Evolutionary conservation across 2,113 vertebrate genomes (phyloP).

Genomic region (Ardeotis arabs): DNA sequence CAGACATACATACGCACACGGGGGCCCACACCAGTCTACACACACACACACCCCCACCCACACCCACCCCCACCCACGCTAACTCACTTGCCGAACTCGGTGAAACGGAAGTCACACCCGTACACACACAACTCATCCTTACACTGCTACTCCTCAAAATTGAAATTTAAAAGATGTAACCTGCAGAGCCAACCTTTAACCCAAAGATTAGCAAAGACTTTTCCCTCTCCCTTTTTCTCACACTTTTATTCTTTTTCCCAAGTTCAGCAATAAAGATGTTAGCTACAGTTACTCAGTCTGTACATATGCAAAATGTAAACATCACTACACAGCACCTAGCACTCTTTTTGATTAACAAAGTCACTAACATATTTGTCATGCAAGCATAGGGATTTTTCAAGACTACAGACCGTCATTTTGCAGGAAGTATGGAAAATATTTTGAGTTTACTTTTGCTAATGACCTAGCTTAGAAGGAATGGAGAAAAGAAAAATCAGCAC

Average conservation of each 20-base stretch:
- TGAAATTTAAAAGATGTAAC: neutral
- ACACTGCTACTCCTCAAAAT: neutral
- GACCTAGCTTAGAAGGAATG: neutral
- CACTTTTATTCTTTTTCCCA: neutral
- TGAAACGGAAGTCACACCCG: neutral
- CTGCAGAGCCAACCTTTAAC: neutral
- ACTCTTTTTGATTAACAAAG: neutral
- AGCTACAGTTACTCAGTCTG: neutral
- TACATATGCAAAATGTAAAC: constrained; percentile 4
- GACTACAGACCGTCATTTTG: neutral
- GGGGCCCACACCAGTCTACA: fast-evolving
- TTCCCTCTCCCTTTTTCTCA: neutral
- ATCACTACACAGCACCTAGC: neutral
- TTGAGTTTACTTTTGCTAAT: neutral
- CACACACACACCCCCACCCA: no score
- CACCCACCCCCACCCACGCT: no score
- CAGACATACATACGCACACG: fast-evolving
- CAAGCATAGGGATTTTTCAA: neutral
- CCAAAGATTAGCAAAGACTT: neutral
- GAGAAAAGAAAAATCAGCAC: neutral
- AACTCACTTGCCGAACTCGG: neutral
- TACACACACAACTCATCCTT: neutral
- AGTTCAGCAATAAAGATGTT: neutral
- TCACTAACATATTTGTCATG: neutral
- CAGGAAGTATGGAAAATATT: neutral